A percentile compares a stretch with the other conserved stretches of the same genome.
phyloP scores from a whole-genome alignment of 1,140 invertebrate species.

The Hirudo medicinalis region DNA sequence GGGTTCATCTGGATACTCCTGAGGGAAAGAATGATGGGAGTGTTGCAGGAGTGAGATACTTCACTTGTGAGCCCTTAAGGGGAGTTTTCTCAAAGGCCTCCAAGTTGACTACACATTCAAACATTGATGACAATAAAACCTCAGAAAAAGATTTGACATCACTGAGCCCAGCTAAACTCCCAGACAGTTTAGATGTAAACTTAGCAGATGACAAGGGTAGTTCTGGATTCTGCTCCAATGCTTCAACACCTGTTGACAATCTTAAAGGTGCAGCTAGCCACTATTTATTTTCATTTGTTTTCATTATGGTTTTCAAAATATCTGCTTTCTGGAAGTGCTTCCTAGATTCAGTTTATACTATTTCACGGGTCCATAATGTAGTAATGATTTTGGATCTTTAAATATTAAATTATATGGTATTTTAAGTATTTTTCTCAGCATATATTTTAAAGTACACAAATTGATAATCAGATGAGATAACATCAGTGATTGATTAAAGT shows the following conservation, averaged over 20 bases:
- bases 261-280: no score
- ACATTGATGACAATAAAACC: conserved; percentile 2
- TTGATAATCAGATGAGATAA: no score
- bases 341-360: no score
- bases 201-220: neutral
- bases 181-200: neutral
- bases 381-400: no score
- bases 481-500: no score
- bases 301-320: no score
- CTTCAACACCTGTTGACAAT: conserved; percentile 5
- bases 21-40: conserved; percentile 45
- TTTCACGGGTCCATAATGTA: no score
- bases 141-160: neutral
- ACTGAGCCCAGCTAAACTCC: neutral
- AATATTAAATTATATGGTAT: no score
- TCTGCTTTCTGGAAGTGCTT: no score
- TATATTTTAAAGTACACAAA: no score
- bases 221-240: conserved; percentile 5
- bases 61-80: conserved; percentile 76
- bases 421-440: no score
- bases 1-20: conserved; percentile 38
- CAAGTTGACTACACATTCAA: conserved; percentile 56
- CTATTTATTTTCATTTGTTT: no score
- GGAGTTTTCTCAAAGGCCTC: conserved; percentile 85
- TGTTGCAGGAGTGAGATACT: conserved; percentile 42